Evolutionary conservation across 2,888 invertebrate genomes (phyloP).

Genomic region (Netelia melanura): DNA sequence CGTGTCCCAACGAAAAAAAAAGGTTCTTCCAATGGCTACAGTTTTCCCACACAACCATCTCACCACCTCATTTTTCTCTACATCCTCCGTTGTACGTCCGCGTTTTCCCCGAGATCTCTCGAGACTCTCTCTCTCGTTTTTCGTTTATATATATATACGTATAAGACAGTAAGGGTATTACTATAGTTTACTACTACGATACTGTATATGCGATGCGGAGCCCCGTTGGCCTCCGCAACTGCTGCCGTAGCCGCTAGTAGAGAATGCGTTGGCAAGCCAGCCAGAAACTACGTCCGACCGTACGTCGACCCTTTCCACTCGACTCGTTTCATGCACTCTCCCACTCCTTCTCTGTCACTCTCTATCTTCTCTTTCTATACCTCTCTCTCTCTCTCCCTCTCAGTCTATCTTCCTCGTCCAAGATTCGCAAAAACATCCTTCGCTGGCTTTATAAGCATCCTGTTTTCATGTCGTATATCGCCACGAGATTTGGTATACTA

Average conservation of each 20-base stretch:
- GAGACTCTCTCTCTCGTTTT: conserved; percentile 17
- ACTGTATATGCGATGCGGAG: conserved; percentile 39
- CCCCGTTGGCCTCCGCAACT: conserved; percentile 58
- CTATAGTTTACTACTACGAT: conserved; percentile 31
- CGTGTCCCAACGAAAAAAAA: conserved; percentile 16
- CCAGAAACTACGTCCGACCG: conserved; percentile 64
- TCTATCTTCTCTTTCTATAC: conserved; percentile 47
- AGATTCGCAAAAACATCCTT: conserved; percentile 67
- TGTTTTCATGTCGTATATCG: conserved; percentile 62
- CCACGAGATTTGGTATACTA: conserved; percentile 42
- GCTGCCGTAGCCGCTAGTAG: conserved; percentile 46
- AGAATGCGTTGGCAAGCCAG: conserved; percentile 66
- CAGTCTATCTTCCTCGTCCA: conserved; percentile 46
- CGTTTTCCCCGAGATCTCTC: conserved; percentile 63
- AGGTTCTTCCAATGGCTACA: conserved; percentile 15
- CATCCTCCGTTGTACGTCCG: conserved; percentile 57
- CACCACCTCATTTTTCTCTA: conserved; percentile 67
- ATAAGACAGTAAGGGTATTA: conserved; percentile 21
- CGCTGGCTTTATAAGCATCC: conserved; percentile 62
- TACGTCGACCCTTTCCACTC: conserved; percentile 68
- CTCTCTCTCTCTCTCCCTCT: conserved; percentile 30
- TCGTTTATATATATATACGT: conserved; percentile 23
- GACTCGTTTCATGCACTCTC: conserved; percentile 52
- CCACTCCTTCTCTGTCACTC: conserved; percentile 41
- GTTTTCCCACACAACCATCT: conserved; percentile 38